phyloP scores from a whole-genome alignment of 2,797 vertebrate genomes.

The Cynopterus sphinx region DNA sequence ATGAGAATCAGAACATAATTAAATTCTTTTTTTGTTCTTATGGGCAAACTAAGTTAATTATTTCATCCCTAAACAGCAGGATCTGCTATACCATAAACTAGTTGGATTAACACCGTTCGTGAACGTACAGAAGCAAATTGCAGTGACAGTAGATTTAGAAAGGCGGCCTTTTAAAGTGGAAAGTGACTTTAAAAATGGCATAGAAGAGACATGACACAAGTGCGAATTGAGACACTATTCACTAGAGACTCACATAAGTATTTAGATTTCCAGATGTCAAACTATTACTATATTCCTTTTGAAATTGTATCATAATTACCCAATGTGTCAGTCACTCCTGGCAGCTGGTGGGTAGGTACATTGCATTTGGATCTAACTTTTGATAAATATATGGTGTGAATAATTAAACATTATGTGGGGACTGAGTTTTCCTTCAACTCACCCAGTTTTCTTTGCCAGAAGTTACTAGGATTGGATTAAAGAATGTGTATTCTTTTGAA shows the following conservation, averaged over 20 bases:
- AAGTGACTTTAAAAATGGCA: constrained; percentile 65
- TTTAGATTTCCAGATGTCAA: constrained; percentile 79
- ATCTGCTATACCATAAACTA: constrained; percentile 49
- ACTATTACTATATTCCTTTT: constrained; percentile 69
- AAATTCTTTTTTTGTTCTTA: constrained; percentile 63
- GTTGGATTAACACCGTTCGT: constrained; percentile 54
- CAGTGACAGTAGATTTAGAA: constrained; percentile 69
- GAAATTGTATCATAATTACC: constrained; percentile 77
- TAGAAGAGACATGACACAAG: constrained; percentile 71
- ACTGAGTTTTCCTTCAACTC: not conserved
- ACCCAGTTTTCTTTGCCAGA: not conserved
- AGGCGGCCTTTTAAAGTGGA: constrained; percentile 71
- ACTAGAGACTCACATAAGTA: constrained; percentile 51
- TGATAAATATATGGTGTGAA: constrained; percentile 59
- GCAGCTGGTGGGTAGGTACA: constrained; percentile 62
- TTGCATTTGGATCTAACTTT: constrained; percentile 43
- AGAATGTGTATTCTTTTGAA: not conserved
- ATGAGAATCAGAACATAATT: constrained; percentile 76
- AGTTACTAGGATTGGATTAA: not conserved
- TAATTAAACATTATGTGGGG: constrained; percentile 47
- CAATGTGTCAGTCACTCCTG: constrained; percentile 69
- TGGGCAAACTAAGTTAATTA: constrained; percentile 70
- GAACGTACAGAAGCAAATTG: constrained; percentile 67
- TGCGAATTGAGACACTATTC: constrained; percentile 56
- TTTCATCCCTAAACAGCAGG: constrained; percentile 62